These are phyloP conservation scores for Cyprinodon brontotheroides DNA, from an alignment of 2,113 vertebrate species.

Conservation along the genomic window DNA sequence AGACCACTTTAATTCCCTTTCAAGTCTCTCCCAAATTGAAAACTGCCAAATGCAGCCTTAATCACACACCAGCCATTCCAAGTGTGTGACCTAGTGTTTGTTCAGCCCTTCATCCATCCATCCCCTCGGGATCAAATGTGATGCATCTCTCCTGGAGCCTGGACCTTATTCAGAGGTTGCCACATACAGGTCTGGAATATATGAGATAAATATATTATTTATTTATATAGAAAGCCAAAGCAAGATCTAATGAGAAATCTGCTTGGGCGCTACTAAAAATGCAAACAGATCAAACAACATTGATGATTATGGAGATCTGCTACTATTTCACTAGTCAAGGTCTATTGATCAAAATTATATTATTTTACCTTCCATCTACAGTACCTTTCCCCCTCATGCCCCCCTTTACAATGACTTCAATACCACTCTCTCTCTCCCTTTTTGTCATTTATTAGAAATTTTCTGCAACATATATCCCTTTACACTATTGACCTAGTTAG, in stretches of 20 bases:
- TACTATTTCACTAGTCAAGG: conserved; percentile 73
- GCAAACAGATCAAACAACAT: conserved; percentile 69
- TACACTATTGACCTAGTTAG: too few species aligned
- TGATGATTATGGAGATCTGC: conserved; percentile 72
- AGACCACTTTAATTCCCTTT: conserved; percentile 73
- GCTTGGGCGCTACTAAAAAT: conserved; percentile 80
- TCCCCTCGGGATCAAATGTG: conserved; percentile 51
- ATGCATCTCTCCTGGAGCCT: conserved; percentile 50
- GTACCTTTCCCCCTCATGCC: conserved; percentile 32
- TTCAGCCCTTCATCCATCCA: conserved; percentile 21
- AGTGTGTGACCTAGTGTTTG: conserved; percentile 69
- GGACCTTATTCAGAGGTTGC: conserved; percentile 52
- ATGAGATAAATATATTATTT: conserved; percentile 73
- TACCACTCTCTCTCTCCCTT: conserved; percentile 11
- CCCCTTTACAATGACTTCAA: conserved; percentile 37
- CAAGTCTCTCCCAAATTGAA: conserved; percentile 78
- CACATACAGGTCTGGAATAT: conserved; percentile 60
- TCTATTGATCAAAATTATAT: conserved; percentile 78
- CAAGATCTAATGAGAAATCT: conserved; percentile 67
- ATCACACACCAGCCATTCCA: conserved; percentile 77
- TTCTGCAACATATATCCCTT: too few species aligned
- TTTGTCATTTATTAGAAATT: too few species aligned
- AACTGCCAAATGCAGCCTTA: conserved; percentile 73
- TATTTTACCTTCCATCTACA: conserved; percentile 56
- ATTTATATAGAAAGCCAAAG: conserved; percentile 66